Conservation (phyloP, 2,113 vertebrate species). For the Alexandromys fortis region DNA sequence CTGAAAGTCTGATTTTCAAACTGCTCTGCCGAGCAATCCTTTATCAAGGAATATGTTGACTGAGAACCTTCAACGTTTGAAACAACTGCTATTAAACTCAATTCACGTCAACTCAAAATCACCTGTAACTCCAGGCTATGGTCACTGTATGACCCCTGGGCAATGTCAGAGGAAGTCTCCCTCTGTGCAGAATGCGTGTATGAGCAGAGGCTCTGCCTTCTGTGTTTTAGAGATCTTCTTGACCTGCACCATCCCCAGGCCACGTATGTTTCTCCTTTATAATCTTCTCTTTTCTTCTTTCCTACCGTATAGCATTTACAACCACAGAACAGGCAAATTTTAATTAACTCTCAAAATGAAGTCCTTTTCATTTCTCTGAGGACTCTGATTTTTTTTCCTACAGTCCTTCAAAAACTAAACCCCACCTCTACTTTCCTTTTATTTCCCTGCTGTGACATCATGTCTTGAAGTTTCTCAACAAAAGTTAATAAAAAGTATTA, state of each 20-base stretch:
- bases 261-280: background rate
- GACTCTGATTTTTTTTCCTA: background rate
- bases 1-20: background rate
- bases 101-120: background rate
- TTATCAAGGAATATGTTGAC: no score
- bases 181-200: background rate
- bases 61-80: background rate
- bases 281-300: background rate
- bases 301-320: background rate
- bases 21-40: background rate
- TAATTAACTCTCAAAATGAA: background rate
- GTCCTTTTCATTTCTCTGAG: background rate
- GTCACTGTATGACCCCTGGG: background rate
- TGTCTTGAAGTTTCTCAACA: background rate
- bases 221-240: background rate
- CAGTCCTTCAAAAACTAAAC: background rate
- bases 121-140: background rate
- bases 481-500: background rate
- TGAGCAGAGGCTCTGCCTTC: background rate
- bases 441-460: background rate
- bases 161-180: background rate
- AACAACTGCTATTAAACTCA: background rate
- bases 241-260: background rate
- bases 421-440: background rate
- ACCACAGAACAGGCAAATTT: background rate